Conservation (phyloP, 2,888 invertebrate species). For the Malacosoma neustria region DNA sequence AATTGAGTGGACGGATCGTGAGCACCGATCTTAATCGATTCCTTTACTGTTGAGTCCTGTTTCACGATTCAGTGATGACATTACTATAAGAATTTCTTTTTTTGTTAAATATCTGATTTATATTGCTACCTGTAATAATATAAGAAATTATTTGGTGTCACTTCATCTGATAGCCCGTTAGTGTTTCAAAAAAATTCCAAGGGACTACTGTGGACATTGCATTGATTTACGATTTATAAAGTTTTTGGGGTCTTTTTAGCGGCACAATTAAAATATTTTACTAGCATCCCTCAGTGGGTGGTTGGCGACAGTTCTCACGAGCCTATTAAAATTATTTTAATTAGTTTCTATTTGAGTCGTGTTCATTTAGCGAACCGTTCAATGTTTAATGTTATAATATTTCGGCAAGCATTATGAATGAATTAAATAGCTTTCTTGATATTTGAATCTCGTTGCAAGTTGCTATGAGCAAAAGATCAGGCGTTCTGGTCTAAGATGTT, state of each 20-base stretch:
- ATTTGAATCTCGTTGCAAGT: too few relatives aligned
- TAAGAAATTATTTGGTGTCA: constrained; percentile 14
- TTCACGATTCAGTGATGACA: constrained; percentile 46
- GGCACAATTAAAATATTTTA: constrained; percentile 71
- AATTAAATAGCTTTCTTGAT: too few relatives aligned
- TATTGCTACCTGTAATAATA: neutral
- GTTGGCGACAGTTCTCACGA: constrained; percentile 72
- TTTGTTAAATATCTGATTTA: constrained; percentile 1
- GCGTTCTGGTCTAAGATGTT: too few relatives aligned
- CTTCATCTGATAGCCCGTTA: constrained; percentile 17
- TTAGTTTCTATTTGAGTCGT: constrained; percentile 40
- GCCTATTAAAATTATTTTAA: constrained; percentile 71
- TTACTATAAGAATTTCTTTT: constrained; percentile 14
- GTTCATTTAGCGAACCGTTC: neutral
- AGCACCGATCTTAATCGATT: constrained; percentile 59
- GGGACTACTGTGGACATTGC: constrained; percentile 56
- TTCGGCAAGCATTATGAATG: neutral
- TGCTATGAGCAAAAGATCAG: too few relatives aligned
- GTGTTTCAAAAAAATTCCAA: constrained; percentile 14
- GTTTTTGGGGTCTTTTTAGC: constrained; percentile 59
- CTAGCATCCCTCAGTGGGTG: constrained; percentile 66
- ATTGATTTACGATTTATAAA: constrained; percentile 69
- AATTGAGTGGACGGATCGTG: constrained; percentile 55
- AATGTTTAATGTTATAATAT: neutral
- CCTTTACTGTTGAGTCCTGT: constrained; percentile 36